phyloP scores from a whole-genome alignment of 2,797 vertebrate species.

The Eidolon dupreanum region DNA sequence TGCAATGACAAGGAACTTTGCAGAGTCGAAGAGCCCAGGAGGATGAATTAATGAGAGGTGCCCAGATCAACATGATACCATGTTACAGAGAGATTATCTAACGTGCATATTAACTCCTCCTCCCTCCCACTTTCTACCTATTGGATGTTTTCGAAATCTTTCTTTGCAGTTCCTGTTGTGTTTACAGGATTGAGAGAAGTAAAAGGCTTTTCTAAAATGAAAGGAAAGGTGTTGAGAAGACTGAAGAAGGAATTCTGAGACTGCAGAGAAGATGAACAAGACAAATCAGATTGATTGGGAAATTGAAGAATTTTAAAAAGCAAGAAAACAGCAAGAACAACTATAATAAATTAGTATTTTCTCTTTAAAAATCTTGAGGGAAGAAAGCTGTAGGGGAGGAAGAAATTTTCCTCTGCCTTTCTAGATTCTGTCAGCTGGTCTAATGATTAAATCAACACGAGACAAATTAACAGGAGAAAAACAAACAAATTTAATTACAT shows the following conservation, averaged over 20 bases:
- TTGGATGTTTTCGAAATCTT: background rate
- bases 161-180: background rate
- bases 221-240: background rate
- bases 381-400: background rate
- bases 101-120: rapidly evolving
- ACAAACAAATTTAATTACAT: background rate
- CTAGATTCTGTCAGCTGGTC: background rate
- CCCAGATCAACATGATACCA: rapidly evolving
- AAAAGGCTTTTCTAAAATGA: background rate
- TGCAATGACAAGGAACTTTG: background rate
- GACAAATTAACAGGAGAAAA: background rate
- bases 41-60: background rate
- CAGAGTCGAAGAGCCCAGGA: background rate
- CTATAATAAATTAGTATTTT: background rate
- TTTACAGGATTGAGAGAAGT: background rate
- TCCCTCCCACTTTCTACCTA: background rate
- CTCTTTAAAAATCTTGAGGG: background rate
- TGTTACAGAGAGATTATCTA: background rate
- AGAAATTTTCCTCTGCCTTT: background rate
- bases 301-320: background rate
- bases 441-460: background rate
- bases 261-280: background rate
- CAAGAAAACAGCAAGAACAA: background rate
- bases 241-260: background rate
- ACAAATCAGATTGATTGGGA: background rate